Evolutionary conservation across 1,140 invertebrate genomes (phyloP).

Genomic region (Dinoponera quadriceps): DNA sequence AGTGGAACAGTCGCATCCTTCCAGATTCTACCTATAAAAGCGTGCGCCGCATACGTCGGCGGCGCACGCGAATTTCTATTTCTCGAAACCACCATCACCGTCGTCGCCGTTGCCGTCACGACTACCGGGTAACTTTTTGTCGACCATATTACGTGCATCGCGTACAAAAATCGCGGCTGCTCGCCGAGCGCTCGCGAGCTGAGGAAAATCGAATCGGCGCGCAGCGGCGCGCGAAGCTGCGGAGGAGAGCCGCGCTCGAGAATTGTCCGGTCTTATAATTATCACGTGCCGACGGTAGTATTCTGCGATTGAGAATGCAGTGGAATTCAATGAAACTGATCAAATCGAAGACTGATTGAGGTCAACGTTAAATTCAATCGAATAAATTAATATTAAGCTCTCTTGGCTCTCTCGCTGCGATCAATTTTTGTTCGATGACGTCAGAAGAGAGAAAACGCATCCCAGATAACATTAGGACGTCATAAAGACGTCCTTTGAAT

Average conservation of each 20-base stretch:
- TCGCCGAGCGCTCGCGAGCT: not conserved
- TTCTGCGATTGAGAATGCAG: no score
- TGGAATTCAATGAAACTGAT: no score
- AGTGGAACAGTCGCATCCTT: constrained; percentile 84
- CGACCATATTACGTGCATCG: constrained; percentile 15
- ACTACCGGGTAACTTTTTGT: constrained; percentile 31
- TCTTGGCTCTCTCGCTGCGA: no score
- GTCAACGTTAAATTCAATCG: no score
- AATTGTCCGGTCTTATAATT: not conserved
- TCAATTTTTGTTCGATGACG: no score
- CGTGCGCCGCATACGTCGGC: constrained; percentile 73
- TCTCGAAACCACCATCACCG: constrained; percentile 76
- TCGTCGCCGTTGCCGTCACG: not conserved
- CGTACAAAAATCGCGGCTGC: constrained; percentile 14
- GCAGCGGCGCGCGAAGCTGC: not conserved
- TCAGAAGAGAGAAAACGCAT: no score
- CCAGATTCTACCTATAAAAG: constrained; percentile 79
- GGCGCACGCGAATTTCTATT: constrained; percentile 82
- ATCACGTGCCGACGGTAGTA: no score
- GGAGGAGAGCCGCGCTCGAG: not conserved
- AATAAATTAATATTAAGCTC: no score
- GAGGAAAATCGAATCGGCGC: not conserved
- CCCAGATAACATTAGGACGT: no score
- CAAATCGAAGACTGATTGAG: no score
- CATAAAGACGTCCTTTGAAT: no score